Evolutionary conservation across 2,888 invertebrate species (phyloP), one percentile per base, ranked within the genome.

Genomic region (Epinotia demarniana): DNA sequence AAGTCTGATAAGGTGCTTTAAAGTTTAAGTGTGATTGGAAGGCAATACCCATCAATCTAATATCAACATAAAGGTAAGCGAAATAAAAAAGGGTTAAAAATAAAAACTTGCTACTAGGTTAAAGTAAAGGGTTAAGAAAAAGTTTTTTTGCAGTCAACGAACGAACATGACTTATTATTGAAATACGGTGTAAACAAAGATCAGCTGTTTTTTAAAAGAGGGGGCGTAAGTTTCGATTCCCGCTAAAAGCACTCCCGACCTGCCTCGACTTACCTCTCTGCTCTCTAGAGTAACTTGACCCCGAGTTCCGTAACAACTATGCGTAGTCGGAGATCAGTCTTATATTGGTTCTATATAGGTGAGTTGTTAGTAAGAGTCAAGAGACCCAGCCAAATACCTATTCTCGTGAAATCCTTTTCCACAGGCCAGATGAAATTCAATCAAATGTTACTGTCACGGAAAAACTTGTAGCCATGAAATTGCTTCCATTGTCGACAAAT

Each of bases 1-100:
- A 83, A 80, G 87, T 89, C 87, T 89, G 87, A 89, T 81, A 77
- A 75, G 82, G 87, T 89, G 88, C 87, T 86, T 81, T 84, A 74
- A 27, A 78, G 79, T 81, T 68, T 76, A 64, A 70, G 62, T 71
- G 61, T 62, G 9, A n/a, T 11, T 62, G 27, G 53, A 13, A 70
- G n/a, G 5, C 19, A 27, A 60, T 27, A 13, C 12, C n/a, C 16
- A 53, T 53, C n/a, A n/a, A 8, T 53, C 53, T n/a, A 53, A n/a
- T 53, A 53, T n/a, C 8, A n/a, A 27, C 1, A 12, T 55, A 33
- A n/a, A 53, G 66, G 66, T 66, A 66, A 66, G 66, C 53, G 3
- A 9, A 64, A 19, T 19, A 12, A 23, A 49, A 18, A 49, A 23
- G 4, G 49, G 6, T 62, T 62, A 12, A n/a, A 39, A 46, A 23